These are phyloP conservation scores for Nymphalis urticae DNA, from an alignment of 2,888 invertebrate genomes.

Conservation along the genomic window DNA sequence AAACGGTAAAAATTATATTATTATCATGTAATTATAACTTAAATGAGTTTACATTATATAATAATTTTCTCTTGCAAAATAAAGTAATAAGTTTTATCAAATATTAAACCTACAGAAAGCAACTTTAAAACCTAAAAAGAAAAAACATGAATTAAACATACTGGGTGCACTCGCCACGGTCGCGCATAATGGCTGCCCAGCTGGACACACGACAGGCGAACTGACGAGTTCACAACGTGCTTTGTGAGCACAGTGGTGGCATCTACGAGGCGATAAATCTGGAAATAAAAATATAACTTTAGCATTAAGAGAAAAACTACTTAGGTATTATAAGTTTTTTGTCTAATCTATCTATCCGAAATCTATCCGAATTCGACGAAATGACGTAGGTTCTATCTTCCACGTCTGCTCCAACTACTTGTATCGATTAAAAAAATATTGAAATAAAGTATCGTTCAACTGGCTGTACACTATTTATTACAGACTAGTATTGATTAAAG, in stretches of 20 bases:
- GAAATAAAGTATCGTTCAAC: too few relatives aligned
- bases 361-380: too few relatives aligned
- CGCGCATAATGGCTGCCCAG: slow-evolving; percentile 54
- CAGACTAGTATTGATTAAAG: too few relatives aligned
- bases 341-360: too few relatives aligned
- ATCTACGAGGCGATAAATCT: slow-evolving; percentile 50
- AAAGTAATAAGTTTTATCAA: too few relatives aligned
- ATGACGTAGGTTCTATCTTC: too few relatives aligned
- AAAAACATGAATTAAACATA: slow-evolving; percentile 40
- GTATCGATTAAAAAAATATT: too few relatives aligned
- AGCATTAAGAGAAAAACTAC: background rate
- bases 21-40: background rate
- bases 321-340: too few relatives aligned
- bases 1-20: too few relatives aligned
- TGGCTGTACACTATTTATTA: too few relatives aligned
- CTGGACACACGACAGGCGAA: slow-evolving; percentile 47
- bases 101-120: background rate
- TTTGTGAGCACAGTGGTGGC: slow-evolving; percentile 50
- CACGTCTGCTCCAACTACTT: too few relatives aligned
- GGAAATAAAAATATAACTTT: slow-evolving; percentile 30
- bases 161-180: slow-evolving; percentile 56
- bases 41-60: background rate
- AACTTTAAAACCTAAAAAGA: background rate
- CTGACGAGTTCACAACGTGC: slow-evolving; percentile 44
- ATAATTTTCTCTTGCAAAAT: too few relatives aligned